phyloP scores from a whole-genome alignment of 1,140 invertebrate species.

The Ditylenchus dipsaci region DNA sequence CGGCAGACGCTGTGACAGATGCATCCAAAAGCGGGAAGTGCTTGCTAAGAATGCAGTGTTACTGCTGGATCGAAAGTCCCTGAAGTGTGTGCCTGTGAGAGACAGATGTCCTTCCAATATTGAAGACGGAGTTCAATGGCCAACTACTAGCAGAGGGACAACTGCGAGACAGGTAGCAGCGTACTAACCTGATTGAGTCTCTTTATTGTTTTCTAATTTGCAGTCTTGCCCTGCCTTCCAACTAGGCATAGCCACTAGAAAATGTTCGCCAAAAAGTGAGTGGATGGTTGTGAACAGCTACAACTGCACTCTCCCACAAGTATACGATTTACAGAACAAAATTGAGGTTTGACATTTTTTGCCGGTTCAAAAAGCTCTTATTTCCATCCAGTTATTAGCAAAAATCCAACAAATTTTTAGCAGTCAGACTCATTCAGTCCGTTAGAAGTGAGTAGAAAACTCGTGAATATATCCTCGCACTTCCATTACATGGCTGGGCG shows the following conservation, averaged over 20 bases:
- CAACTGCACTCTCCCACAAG: slow-evolving; percentile 49
- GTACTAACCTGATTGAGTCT: background rate
- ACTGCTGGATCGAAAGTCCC: slow-evolving; percentile 41
- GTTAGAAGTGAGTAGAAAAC: slow-evolving; percentile 14
- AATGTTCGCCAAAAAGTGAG: slow-evolving; percentile 31
- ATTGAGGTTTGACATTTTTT: slow-evolving; percentile 21
- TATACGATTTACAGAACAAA: slow-evolving; percentile 34
- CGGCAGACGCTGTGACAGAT: slow-evolving; percentile 52
- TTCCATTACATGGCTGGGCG: slow-evolving; percentile 21
- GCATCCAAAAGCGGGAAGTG: slow-evolving; percentile 17
- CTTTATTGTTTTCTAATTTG: slow-evolving; percentile 15
- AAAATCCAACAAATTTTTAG: background rate
- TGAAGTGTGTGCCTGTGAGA: slow-evolving; percentile 42
- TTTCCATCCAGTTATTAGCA: too few species aligned
- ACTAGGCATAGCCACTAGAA: slow-evolving; percentile 50
- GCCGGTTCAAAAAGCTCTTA: too few species aligned
- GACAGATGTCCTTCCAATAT: slow-evolving; percentile 48
- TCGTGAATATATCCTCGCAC: slow-evolving; percentile 16
- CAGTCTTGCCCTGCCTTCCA: slow-evolving; percentile 42
- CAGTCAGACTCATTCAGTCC: slow-evolving; percentile 1
- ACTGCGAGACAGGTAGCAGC: slow-evolving; percentile 38
- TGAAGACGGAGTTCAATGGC: slow-evolving; percentile 53
- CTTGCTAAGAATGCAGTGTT: background rate
- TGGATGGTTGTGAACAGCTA: slow-evolving; percentile 41
- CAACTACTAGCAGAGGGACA: slow-evolving; percentile 42